Base-by-base conservation (phyloP, 2,797 vertebrate genomes). In the Gallinago solitaria region DNA sequence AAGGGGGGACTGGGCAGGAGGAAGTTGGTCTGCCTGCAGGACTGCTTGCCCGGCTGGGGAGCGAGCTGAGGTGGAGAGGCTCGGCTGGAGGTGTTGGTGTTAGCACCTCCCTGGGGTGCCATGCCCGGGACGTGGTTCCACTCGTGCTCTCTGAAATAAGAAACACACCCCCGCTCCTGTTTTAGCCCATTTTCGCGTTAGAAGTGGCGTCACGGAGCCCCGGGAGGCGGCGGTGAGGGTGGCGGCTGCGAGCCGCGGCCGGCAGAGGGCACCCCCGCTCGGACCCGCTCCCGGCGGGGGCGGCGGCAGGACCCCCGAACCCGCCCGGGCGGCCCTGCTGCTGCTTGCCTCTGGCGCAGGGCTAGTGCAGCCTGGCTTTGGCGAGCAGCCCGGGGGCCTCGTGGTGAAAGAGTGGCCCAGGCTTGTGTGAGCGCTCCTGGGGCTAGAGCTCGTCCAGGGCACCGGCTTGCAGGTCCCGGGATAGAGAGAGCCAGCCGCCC, bases 261-360 rank as follows among this genome's bases (percentile, higher is more conserved):
- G 83, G 75, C 25, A 97, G 96, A 86, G 94, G 95, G 96, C 24
- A 90, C 77, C 8, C 41, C 45, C 35, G 64, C 12, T 12, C 39
- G 51, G 76, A 67, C n/a, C 59, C n/a, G 16, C 9, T 9, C 18
- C 54, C 24, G n/a, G 35, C 24, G 27, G 43, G 10, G 39, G 43
- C 27, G 47, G 25, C 39, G 6, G 18, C 18, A 45, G 53, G 53
- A 17, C 18, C n/a, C 20, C 45, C 16, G 6, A 16, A 24, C 24
- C 33, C 20, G 2, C 7, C 33, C 32, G 48, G 16, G 28, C n/a
- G 35, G 12, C 16, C 12, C 23, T 11, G 20, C 33, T 48, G 56
- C 41, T 10, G 24, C 47, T 21, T 6, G 27, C 16, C 9, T 3
- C 18, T n/a, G 83, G 11, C 17, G 3, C n/a, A 5, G 48, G 4